A percentile compares a stretch with the other conserved stretches of the same genome.
Conservation (phyloP, 2,888 invertebrate genomes). For the Cetonia aurata region DNA sequence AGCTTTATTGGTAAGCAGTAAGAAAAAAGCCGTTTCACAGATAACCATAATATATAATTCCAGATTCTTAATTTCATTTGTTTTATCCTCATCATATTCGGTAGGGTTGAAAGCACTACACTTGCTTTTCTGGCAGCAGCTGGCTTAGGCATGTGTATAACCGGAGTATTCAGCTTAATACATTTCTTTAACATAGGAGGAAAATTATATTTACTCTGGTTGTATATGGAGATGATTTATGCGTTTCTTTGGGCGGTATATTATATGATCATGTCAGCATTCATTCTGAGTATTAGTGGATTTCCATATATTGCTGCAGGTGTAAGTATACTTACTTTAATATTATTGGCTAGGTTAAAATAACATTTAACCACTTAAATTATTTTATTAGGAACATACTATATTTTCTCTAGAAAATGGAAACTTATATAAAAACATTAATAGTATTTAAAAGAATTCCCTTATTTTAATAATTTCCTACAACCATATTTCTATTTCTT, state of each 20-base stretch:
- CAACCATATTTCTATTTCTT: too few species aligned
- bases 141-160: constrained; percentile 17
- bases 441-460: too few species aligned
- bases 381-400: too few species aligned
- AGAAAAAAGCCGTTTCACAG: neutral
- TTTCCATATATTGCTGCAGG: constrained; percentile 23
- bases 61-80: constrained; percentile 12
- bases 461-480: too few species aligned
- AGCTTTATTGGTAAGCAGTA: constrained; percentile 4
- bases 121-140: constrained; percentile 24
- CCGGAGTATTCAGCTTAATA: constrained; percentile 14
- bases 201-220: constrained; percentile 10
- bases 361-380: too few species aligned
- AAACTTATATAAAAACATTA: too few species aligned
- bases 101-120: neutral
- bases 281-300: constrained; percentile 3
- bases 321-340: constrained; percentile 19
- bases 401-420: too few species aligned
- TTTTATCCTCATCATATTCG: constrained; percentile 15
- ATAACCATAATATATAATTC: neutral
- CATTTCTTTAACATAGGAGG: constrained; percentile 5
- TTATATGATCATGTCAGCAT: constrained; percentile 20
- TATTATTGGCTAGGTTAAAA: too few species aligned
- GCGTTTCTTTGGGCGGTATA: constrained; percentile 20
- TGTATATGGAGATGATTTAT: constrained; percentile 20